phyloP scores from a whole-genome alignment of 2,888 invertebrate genomes.

The Eustalomyia histrio region DNA sequence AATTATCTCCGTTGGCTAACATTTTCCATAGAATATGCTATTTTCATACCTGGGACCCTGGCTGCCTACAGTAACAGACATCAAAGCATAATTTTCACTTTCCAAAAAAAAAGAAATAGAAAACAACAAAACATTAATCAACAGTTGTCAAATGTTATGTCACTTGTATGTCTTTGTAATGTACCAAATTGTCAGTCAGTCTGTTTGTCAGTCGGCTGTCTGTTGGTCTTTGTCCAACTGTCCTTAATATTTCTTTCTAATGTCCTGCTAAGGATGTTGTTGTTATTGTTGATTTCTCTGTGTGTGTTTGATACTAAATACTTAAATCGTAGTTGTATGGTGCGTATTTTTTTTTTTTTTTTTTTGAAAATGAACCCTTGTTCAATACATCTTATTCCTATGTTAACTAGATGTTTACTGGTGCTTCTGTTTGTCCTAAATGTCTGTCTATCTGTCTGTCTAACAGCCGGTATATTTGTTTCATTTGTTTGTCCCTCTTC shows the following conservation, averaged over 20 bases:
- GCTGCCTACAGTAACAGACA: constrained; percentile 16
- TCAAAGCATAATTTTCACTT: constrained; percentile 4
- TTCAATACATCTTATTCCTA: constrained; percentile 37
- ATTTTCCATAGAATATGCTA: no score
- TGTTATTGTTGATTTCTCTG: constrained; percentile 19
- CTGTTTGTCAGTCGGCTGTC: constrained; percentile 19
- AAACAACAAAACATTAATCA: constrained; percentile 41
- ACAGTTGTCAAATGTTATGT: constrained; percentile 60
- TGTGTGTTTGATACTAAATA: constrained; percentile 11
- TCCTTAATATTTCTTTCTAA: constrained; percentile 38
- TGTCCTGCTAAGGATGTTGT: constrained; percentile 7
- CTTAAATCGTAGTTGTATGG: constrained; percentile 44
- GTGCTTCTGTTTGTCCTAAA: neutral
- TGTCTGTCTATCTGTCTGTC: neutral
- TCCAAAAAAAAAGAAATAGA: neutral
- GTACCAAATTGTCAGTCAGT: constrained; percentile 27
- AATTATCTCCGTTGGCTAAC: no score
- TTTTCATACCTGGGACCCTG: neutral
- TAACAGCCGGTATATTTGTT: no score
- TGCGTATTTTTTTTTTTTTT: constrained; percentile 31
- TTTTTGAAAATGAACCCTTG: constrained; percentile 40
- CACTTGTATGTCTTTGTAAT: constrained; percentile 42
- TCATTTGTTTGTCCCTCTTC: constrained; percentile 7
- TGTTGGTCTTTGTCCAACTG: constrained; percentile 49
- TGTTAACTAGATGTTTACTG: constrained; percentile 29